These are phyloP conservation scores for Nymphalis c-album DNA, from an alignment of 2,888 invertebrate species.

Conservation along the genomic window DNA sequence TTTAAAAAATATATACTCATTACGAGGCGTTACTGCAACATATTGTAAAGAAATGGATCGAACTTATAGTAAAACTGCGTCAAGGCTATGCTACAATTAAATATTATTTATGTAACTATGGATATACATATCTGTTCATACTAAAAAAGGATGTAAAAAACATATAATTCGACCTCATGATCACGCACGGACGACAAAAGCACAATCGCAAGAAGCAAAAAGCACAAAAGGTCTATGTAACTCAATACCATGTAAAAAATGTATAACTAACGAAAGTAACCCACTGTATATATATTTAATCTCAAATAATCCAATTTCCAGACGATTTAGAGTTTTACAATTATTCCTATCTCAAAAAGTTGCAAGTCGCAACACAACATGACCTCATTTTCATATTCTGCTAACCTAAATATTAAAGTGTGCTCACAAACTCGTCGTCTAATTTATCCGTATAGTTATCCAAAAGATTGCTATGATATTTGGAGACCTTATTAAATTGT, in stretches of 20 bases:
- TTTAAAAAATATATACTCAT: no score
- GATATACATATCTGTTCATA: no score
- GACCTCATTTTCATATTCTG: slow-evolving; percentile 21
- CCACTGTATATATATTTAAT: not conserved
- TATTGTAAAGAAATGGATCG: no score
- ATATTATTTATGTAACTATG: no score
- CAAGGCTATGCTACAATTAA: no score
- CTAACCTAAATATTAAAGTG: slow-evolving; percentile 22
- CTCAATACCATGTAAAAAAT: not conserved
- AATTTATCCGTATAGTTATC: slow-evolving; percentile 13
- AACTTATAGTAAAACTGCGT: no score
- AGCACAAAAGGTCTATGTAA: no score
- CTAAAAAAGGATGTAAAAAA: no score
- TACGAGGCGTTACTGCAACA: no score
- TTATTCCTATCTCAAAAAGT: not conserved
- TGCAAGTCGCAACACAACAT: slow-evolving; percentile 13
- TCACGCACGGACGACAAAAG: no score
- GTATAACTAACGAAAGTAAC: not conserved
- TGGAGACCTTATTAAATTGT: slow-evolving; percentile 3
- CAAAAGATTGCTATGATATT: slow-evolving; percentile 7
- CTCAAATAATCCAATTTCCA: not conserved
- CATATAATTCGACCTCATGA: no score
- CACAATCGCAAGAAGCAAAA: no score
- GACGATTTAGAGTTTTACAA: slow-evolving; percentile 10
- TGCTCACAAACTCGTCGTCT: slow-evolving; percentile 14